phyloP scores from a whole-genome alignment of 2,797 vertebrate species.

The Pelobates cultripes region DNA sequence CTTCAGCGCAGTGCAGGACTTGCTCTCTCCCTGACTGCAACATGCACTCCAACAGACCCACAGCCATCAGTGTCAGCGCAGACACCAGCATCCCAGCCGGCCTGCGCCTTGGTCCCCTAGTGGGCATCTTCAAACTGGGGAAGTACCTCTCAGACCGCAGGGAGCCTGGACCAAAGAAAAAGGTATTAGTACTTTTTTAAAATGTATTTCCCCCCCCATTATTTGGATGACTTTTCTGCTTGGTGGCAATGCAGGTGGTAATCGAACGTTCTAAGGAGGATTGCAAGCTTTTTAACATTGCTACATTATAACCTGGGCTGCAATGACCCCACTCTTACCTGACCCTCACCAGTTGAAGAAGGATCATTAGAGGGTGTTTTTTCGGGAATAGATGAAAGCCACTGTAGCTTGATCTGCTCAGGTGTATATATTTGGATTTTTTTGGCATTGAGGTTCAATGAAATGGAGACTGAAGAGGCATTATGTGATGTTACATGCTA shows the following conservation, averaged over 20 bases:
- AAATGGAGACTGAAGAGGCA: neutral
- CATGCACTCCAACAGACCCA: slow-evolving; percentile 85
- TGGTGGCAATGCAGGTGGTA: too few relatives aligned
- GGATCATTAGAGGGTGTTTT: too few relatives aligned
- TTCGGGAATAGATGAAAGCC: too few relatives aligned
- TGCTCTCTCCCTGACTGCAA: slow-evolving; percentile 70
- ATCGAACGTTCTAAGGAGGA: too few relatives aligned
- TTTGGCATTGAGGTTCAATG: neutral
- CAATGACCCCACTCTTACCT: too few relatives aligned
- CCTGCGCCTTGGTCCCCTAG: slow-evolving; percentile 85
- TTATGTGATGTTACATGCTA: neutral
- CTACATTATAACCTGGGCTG: too few relatives aligned
- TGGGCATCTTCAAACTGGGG: slow-evolving; percentile 92
- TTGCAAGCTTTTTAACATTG: too few relatives aligned
- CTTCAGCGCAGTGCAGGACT: slow-evolving; percentile 72
- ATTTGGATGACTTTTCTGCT: neutral
- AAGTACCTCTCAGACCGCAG: slow-evolving; percentile 95
- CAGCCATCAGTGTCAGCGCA: slow-evolving; percentile 86
- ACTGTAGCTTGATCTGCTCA: too few relatives aligned
- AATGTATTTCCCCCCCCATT: neutral
- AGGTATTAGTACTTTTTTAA: slow-evolving; percentile 71
- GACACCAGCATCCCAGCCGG: slow-evolving; percentile 92
- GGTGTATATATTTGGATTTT: neutral
- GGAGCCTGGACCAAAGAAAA: slow-evolving; percentile 93
- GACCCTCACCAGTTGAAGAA: too few relatives aligned